Percentiles rank a stretch among this genome's conserved stretches.
Evolutionary conservation across 2,888 invertebrate genomes (phyloP).

Genomic region (Molanna angustata): DNA sequence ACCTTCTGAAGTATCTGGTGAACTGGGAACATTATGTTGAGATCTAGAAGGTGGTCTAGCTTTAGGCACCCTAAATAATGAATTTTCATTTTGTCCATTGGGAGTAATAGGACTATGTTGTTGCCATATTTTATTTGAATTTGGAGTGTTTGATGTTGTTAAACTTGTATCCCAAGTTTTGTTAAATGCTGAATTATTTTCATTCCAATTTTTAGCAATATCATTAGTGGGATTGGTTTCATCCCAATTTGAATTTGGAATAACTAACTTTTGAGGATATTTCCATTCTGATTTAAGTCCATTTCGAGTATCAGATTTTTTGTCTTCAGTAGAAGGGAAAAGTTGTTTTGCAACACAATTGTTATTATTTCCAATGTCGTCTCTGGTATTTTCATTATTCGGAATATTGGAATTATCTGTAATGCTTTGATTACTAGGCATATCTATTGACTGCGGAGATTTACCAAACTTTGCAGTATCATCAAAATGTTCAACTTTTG

Average conservation of each 20-base stretch:
- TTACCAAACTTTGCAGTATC: constrained; percentile 7
- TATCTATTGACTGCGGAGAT: constrained; percentile 1
- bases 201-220: constrained; percentile 20
- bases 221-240: constrained; percentile 20
- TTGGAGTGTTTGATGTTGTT: no score
- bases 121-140: constrained; percentile 32
- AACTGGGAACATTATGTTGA: constrained; percentile 48
- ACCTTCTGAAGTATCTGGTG: constrained; percentile 48
- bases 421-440: neutral
- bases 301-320: constrained; percentile 34
- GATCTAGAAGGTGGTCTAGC: constrained; percentile 62
- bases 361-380: neutral
- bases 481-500: constrained; percentile 16
- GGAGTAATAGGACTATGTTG: constrained; percentile 37
- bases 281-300: constrained; percentile 45
- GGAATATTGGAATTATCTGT: no score
- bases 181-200: constrained; percentile 32
- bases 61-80: constrained; percentile 63
- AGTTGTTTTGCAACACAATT: no score
- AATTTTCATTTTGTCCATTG: constrained; percentile 48
- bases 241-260: constrained; percentile 28
- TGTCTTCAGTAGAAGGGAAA: constrained; percentile 1
- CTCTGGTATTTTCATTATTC: constrained; percentile 33
- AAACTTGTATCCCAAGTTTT: constrained; percentile 51
- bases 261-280: constrained; percentile 43